Conservation (phyloP, 2,888 invertebrate genomes). For the Rhagium mordax region DNA sequence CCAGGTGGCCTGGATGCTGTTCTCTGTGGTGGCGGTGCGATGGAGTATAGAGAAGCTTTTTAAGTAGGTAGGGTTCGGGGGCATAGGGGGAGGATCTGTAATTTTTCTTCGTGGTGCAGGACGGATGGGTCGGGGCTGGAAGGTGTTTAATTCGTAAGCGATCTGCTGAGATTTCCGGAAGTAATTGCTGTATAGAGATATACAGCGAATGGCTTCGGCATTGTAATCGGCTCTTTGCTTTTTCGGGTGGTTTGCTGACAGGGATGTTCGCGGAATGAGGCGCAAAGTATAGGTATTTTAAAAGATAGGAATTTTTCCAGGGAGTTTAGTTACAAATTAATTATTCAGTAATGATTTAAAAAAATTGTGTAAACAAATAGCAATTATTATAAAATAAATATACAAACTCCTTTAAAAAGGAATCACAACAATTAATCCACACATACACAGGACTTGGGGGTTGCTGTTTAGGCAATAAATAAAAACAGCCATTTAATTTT, state of each 20-base stretch:
- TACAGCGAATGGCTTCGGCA: not conserved
- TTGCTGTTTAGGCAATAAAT: too few relatives aligned
- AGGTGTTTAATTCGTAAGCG: conserved; percentile 13
- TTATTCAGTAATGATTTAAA: too few relatives aligned
- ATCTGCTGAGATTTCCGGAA: not conserved
- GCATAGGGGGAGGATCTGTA: conserved; percentile 15
- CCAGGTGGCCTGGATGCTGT: conserved; percentile 7
- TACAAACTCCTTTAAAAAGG: too few relatives aligned
- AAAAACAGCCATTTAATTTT: too few relatives aligned
- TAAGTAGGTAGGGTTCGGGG: conserved; percentile 16
- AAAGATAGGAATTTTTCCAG: too few relatives aligned
- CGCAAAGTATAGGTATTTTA: too few relatives aligned
- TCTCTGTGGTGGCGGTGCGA: conserved; percentile 12
- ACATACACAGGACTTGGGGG: too few relatives aligned
- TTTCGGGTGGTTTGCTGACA: not conserved
- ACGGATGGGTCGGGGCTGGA: conserved; percentile 7
- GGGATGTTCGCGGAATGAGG: too few relatives aligned
- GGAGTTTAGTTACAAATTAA: too few relatives aligned
- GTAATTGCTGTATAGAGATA: not conserved
- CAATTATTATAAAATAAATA: too few relatives aligned
- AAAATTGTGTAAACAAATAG: too few relatives aligned
- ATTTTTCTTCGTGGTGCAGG: conserved; percentile 26
- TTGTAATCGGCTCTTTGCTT: not conserved
- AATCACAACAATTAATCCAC: too few relatives aligned
- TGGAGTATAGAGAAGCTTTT: conserved; percentile 32